phyloP scores from a whole-genome alignment of 2,888 invertebrate species.

The Diarsia dahlii region DNA sequence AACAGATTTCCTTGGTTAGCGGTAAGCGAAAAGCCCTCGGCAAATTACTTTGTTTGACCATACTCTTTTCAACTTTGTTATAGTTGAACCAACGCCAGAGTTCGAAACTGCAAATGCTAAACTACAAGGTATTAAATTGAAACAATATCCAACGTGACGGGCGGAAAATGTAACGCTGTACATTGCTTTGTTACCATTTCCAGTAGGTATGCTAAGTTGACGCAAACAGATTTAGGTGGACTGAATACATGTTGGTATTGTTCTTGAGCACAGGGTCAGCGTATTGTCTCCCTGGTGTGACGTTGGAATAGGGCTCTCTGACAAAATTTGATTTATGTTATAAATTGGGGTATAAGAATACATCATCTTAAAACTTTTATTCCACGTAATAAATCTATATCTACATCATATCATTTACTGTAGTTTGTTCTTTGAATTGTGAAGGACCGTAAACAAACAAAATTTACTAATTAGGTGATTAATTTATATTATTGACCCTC shows the following conservation, averaged over 20 bases:
- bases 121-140: slow-evolving; percentile 27
- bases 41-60: slow-evolving; percentile 37
- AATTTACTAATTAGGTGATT: neutral
- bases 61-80: slow-evolving; percentile 38
- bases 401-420: neutral
- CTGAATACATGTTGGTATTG: slow-evolving; percentile 24
- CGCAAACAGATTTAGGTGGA: slow-evolving; percentile 21
- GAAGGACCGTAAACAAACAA: neutral
- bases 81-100: slow-evolving; percentile 16
- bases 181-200: slow-evolving; percentile 16
- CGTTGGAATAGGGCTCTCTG: neutral
- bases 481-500: neutral
- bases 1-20: slow-evolving; percentile 33
- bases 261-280: neutral
- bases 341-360: neutral
- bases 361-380: too few relatives aligned
- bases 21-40: slow-evolving; percentile 15
- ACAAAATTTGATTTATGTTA: slow-evolving; percentile 8
- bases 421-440: neutral
- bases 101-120: slow-evolving; percentile 32
- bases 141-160: slow-evolving; percentile 29
- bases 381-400: neutral
- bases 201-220: slow-evolving; percentile 17
- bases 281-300: neutral
- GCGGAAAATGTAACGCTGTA: slow-evolving; percentile 15